These are phyloP conservation scores for Trinectes maculatus DNA, from an alignment of 2,113 vertebrate species.

Conservation along the genomic window DNA sequence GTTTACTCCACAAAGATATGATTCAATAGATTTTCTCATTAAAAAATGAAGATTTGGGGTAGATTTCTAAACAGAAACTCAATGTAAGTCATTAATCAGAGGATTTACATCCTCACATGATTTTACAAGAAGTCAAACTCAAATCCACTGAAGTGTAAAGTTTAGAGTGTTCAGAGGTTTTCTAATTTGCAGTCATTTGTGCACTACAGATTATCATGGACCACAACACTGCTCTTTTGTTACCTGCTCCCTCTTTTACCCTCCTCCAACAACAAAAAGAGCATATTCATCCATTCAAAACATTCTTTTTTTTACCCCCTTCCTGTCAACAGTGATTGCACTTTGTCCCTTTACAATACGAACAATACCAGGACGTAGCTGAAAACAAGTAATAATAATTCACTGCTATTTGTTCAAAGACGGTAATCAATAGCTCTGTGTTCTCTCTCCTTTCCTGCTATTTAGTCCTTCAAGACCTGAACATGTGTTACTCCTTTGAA, in stretches of 20 bases:
- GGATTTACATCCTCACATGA: background rate
- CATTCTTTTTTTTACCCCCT: background rate
- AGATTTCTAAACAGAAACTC: background rate
- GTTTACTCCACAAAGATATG: too few species aligned
- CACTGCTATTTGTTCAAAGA: constrained; percentile 8
- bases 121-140: background rate
- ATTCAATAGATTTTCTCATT: too few species aligned
- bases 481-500: constrained; percentile 12
- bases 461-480: constrained; percentile 2
- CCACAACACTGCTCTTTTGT: constrained; percentile 2
- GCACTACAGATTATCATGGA: background rate
- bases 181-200: background rate
- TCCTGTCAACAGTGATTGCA: constrained; percentile 6
- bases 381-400: constrained; percentile 22
- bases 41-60: background rate
- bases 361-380: constrained; percentile 31
- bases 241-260: background rate
- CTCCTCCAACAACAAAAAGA: background rate
- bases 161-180: constrained; percentile 6
- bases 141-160: too few species aligned
- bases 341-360: background rate
- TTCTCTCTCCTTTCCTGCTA: constrained; percentile 22
- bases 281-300: background rate
- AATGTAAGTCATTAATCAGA: too few species aligned
- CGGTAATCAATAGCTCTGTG: constrained; percentile 26